Evolutionary conservation across 2,113 vertebrate species (phyloP).

Genomic region (Silurus glanis): DNA sequence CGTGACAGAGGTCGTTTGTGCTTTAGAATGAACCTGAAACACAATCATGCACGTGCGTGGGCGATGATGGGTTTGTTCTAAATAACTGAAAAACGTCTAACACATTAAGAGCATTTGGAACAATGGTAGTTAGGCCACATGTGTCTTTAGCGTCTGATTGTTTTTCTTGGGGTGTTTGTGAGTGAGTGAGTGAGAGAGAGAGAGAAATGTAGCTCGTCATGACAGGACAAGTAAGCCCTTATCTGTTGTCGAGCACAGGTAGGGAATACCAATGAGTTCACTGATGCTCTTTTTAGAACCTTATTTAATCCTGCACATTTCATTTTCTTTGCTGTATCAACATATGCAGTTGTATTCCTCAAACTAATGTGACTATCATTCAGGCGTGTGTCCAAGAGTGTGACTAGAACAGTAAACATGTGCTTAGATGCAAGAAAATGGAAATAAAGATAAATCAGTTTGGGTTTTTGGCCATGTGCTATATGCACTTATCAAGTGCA

Average conservation of each 20-base stretch:
- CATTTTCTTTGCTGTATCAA: constrained; percentile 2
- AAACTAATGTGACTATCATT: constrained; percentile 13
- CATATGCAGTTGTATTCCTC: not conserved
- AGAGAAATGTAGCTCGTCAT: constrained; percentile 37
- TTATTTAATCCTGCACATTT: constrained; percentile 39
- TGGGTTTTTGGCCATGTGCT: not conserved
- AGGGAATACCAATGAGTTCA: constrained; percentile 32
- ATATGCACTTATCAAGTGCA: not conserved
- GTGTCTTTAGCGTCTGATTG: constrained; percentile 39
- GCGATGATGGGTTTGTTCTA: not conserved
- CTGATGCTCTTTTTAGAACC: constrained; percentile 24
- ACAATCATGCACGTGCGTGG: not conserved
- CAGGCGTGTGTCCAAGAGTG: not conserved
- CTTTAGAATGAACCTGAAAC: not conserved
- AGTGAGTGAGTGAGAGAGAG: constrained; percentile 19
- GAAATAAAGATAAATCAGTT: not conserved
- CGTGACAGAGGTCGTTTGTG: constrained; percentile 6
- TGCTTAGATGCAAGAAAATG: not conserved
- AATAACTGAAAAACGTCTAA: not conserved
- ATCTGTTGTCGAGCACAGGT: constrained; percentile 24
- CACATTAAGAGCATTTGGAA: not conserved
- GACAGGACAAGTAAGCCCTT: constrained; percentile 48
- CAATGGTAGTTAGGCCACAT: constrained; percentile 50
- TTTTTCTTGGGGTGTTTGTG: constrained; percentile 3
- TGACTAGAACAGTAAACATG: not conserved